A percentile compares a stretch with the other conserved stretches of the same genome.
These are phyloP conservation scores for Nycteola revayana DNA, from an alignment of 2,888 invertebrate species.

Conservation along the genomic window DNA sequence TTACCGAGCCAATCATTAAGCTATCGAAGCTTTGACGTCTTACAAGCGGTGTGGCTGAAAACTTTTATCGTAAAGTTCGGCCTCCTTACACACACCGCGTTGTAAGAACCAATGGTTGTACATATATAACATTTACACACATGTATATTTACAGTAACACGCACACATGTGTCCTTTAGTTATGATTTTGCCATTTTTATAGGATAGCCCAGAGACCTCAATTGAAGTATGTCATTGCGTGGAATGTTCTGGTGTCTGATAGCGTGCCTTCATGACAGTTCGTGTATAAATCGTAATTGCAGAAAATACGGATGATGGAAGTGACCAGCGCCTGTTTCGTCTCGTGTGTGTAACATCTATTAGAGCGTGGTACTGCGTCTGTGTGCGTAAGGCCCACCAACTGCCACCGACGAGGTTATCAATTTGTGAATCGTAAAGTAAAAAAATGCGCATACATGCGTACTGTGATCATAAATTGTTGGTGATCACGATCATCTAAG, in stretches of 20 bases:
- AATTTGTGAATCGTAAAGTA: constrained; percentile 65
- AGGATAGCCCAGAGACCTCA: constrained; percentile 42
- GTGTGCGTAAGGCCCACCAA: constrained; percentile 38
- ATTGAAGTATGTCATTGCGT: constrained; percentile 43
- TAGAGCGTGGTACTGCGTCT: constrained; percentile 27
- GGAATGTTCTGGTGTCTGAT: constrained; percentile 21
- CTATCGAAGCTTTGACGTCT: constrained; percentile 25
- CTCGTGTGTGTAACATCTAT: constrained; percentile 37
- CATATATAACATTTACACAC: constrained; percentile 35
- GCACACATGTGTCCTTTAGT: constrained; percentile 42
- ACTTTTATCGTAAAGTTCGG: constrained; percentile 50
- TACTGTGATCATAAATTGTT: constrained; percentile 35
- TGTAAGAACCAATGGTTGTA: constrained; percentile 34
- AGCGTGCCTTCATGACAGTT: constrained; percentile 10
- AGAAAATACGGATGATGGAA: constrained; percentile 32
- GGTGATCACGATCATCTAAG: constrained; percentile 27
- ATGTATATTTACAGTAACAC: constrained; percentile 29
- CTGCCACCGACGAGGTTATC: constrained; percentile 67
- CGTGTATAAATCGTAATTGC: constrained; percentile 28
- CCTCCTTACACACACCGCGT: constrained; percentile 46
- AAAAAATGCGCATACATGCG: constrained; percentile 50
- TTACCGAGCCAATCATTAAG: constrained; percentile 9
- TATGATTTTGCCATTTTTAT: constrained; percentile 41
- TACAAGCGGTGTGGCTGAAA: constrained; percentile 35
- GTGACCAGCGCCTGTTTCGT: constrained; percentile 32